Evolutionary conservation across 1,140 invertebrate species (phyloP).

Genomic region (Drosophila simulans): DNA sequence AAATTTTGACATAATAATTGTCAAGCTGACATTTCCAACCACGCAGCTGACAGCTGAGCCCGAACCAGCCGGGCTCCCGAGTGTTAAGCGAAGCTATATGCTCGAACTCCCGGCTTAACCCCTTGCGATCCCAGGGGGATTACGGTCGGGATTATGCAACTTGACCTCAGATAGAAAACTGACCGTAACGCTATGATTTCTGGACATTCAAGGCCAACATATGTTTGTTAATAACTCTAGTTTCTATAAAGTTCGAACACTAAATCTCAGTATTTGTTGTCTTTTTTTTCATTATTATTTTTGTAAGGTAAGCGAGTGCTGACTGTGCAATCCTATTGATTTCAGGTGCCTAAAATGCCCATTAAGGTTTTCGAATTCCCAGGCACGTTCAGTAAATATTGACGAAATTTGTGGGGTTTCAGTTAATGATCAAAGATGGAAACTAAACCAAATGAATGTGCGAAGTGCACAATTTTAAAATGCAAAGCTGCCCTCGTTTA

Average conservation of each 20-base stretch:
- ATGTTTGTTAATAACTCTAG: too few relatives aligned
- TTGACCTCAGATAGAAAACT: neutral
- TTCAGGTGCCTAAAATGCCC: neutral
- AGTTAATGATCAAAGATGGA: neutral
- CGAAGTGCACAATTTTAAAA: too few relatives aligned
- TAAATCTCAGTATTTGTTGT: neutral
- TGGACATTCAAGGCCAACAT: neutral
- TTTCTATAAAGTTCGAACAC: too few relatives aligned
- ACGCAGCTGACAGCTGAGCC: constrained; percentile 77
- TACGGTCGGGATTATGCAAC: constrained; percentile 5
- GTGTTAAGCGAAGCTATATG: constrained; percentile 18
- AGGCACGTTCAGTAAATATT: constrained; percentile 22
- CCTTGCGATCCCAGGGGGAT: constrained; percentile 5
- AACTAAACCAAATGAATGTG: too few relatives aligned
- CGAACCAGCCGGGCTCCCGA: constrained; percentile 33
- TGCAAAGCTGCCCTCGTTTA: neutral
- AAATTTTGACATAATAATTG: constrained; percentile 84
- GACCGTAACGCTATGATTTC: neutral
- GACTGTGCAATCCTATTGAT: neutral
- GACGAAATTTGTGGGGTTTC: neutral
- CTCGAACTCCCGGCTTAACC: constrained; percentile 22
- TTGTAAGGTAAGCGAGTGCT: neutral
- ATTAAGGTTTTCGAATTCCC: constrained; percentile 10
- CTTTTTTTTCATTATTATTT: neutral
- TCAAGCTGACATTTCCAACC: constrained; percentile 84